Evolutionary conservation across 2,113 vertebrate genomes (phyloP).

Genomic region (Hippocampus barbouri): DNA sequence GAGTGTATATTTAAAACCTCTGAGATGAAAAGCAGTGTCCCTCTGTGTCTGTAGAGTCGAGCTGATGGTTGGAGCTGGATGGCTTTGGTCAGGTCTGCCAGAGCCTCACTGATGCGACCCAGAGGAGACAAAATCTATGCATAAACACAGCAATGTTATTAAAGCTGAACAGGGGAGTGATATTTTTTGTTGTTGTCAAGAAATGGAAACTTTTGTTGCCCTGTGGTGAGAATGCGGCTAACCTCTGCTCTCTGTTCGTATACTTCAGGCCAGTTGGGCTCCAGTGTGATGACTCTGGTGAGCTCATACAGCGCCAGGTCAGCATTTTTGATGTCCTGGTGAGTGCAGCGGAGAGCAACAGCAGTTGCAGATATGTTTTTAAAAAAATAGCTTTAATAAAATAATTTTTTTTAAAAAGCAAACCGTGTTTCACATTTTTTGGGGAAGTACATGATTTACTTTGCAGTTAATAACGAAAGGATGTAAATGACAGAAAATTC

Average conservation of each 20-base stretch:
- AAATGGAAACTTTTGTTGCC: background rate
- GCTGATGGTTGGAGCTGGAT: constrained; percentile 93
- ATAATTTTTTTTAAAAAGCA: too few species aligned
- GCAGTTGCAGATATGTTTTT: background rate
- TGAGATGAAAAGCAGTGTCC: constrained; percentile 94
- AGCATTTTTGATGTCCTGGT: constrained; percentile 93
- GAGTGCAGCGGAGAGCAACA: background rate
- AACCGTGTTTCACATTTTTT: too few species aligned
- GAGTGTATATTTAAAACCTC: constrained; percentile 72
- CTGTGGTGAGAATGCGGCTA: background rate
- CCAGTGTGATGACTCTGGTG: constrained; percentile 86
- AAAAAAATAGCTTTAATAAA: too few species aligned
- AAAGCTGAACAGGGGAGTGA: background rate
- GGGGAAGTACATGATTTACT: too few species aligned
- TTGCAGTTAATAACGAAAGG: too few species aligned
- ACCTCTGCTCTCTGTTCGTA: constrained; percentile 96
- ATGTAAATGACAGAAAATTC: too few species aligned
- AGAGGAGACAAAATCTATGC: constrained; percentile 89
- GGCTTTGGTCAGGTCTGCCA: constrained; percentile 91
- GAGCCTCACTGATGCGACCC: constrained; percentile 89
- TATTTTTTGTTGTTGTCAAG: background rate
- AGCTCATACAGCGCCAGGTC: constrained; percentile 93
- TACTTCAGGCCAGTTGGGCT: constrained; percentile 89
- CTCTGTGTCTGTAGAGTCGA: constrained; percentile 89
- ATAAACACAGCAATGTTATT: constrained; percentile 15